phyloP scores from a whole-genome alignment of 2,797 vertebrate genomes.

The Cirrhinus molitorella region DNA sequence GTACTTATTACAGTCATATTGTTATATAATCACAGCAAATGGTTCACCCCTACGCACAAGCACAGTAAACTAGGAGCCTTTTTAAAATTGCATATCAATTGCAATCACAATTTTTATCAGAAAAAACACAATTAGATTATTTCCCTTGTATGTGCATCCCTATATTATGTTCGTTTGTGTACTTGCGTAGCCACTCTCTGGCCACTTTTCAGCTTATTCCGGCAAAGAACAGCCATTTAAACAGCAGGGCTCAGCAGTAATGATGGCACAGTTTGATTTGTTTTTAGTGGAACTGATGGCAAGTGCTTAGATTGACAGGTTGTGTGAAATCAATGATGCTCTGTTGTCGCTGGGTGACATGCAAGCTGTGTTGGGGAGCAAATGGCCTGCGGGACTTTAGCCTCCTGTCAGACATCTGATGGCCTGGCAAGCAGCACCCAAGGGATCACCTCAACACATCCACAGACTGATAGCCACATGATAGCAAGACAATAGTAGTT shows the following conservation, averaged over 20 bases:
- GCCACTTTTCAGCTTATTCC: not conserved
- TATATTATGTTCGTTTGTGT: too few relatives aligned
- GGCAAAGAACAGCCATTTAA: not conserved
- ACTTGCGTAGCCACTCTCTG: not conserved
- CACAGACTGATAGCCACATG: slow-evolving; percentile 12
- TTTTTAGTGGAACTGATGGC: slow-evolving; percentile 12
- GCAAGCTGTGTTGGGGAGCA: slow-evolving; percentile 76
- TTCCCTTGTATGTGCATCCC: too few relatives aligned
- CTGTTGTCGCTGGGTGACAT: slow-evolving; percentile 80
- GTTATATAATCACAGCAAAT: too few relatives aligned
- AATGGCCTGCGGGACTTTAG: slow-evolving; percentile 76
- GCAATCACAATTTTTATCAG: too few relatives aligned
- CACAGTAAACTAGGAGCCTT: too few relatives aligned
- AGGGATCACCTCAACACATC: slow-evolving; percentile 30
- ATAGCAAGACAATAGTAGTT: not conserved
- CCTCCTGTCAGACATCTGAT: slow-evolving; percentile 73
- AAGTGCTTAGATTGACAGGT: not conserved
- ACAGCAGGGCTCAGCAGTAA: not conserved
- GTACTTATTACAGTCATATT: too few relatives aligned
- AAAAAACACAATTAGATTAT: too few relatives aligned
- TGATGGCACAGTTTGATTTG: not conserved
- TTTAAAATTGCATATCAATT: too few relatives aligned
- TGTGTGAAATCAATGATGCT: slow-evolving; percentile 81
- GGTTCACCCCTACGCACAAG: too few relatives aligned
- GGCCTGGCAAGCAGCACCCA: slow-evolving; percentile 49